Conservation (phyloP, 2,113 vertebrate species). For the Polypterus senegalus region DNA sequence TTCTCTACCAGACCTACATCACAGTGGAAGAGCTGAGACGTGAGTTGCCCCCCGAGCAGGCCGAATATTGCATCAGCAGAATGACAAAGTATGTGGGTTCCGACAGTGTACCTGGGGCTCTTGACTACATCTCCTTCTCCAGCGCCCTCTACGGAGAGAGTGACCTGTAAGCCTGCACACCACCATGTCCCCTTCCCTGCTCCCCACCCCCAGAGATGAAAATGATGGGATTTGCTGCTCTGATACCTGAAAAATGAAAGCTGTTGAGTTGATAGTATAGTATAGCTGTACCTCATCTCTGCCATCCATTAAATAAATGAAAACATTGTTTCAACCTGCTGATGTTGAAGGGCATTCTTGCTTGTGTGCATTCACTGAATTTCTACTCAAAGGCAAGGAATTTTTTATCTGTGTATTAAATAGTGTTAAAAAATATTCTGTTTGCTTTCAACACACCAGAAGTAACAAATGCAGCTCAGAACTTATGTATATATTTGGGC, state of each 20-base stretch:
- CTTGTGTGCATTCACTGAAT: no score
- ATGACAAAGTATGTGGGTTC: slow-evolving; percentile 67
- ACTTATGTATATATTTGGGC: no score
- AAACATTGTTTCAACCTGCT: no score
- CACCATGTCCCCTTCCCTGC: neutral
- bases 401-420: no score
- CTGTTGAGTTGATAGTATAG: no score
- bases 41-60: slow-evolving; percentile 74
- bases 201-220: slow-evolving; percentile 2
- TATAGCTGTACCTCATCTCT: no score
- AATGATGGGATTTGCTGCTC: slow-evolving; percentile 4
- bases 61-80: slow-evolving; percentile 79
- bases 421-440: no score
- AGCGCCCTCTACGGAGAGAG: slow-evolving; percentile 81
- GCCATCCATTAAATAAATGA: no score
- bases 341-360: no score
- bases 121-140: slow-evolving; percentile 88
- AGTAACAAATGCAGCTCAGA: no score
- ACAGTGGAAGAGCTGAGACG: slow-evolving; percentile 71
- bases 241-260: neutral
- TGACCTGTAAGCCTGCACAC: slow-evolving; percentile 59
- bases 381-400: no score
- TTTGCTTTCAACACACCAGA: no score
- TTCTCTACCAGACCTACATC: slow-evolving; percentile 53
- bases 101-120: slow-evolving; percentile 47